Evolutionary conservation across 2,888 invertebrate species (phyloP).

Genomic region (Clistopyga incitator): DNA sequence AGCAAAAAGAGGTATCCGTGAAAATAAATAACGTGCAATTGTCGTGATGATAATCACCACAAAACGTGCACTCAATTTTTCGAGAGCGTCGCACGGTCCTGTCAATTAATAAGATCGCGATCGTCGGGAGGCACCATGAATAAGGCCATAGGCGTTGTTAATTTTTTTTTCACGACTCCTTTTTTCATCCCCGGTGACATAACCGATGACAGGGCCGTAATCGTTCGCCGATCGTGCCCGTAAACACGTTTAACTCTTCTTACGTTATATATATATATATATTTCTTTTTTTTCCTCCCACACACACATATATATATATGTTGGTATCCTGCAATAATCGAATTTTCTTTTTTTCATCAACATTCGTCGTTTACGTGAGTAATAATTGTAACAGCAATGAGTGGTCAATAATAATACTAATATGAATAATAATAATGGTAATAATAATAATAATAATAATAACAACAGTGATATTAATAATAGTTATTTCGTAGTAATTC

Average conservation of each 20-base stretch:
- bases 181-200: conserved; percentile 14
- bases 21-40: conserved; percentile 4
- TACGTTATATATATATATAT: conserved; percentile 25
- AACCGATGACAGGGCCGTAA: neutral
- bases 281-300: no score
- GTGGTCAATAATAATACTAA: conserved; percentile 66
- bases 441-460: conserved; percentile 78
- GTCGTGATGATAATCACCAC: neutral
- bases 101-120: conserved; percentile 24
- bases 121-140: conserved; percentile 39
- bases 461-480: conserved; percentile 72
- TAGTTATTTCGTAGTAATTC: conserved; percentile 66
- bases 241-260: conserved; percentile 36
- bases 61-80: neutral
- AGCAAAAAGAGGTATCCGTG: conserved; percentile 12
- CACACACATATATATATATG: conserved; percentile 32
- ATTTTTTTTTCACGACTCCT: conserved; percentile 13
- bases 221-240: conserved; percentile 21
- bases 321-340: conserved; percentile 38
- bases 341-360: conserved; percentile 21
- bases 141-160: conserved; percentile 39
- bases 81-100: neutral
- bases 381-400: conserved; percentile 65
- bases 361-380: conserved; percentile 47
- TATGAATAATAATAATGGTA: conserved; percentile 75